A percentile compares a stretch with the other conserved stretches of the same genome.
phyloP scores from a whole-genome alignment of 2,113 vertebrate species.

The Percina caprodes region DNA sequence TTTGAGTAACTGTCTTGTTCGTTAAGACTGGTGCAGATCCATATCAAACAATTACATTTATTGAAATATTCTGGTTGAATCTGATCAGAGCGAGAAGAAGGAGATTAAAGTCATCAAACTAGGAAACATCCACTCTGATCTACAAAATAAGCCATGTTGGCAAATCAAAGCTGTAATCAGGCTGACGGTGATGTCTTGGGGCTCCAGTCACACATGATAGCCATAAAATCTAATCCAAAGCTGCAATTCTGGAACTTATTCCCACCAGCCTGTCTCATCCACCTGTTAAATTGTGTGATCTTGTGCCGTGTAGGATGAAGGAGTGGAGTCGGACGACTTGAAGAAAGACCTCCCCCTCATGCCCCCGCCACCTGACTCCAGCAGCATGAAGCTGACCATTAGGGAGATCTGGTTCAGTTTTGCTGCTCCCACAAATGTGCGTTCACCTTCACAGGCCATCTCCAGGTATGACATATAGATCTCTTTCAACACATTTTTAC shows the following conservation, averaged over 20 bases:
- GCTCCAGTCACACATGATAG: background rate
- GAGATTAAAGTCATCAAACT: background rate
- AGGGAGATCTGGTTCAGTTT: conserved; percentile 99
- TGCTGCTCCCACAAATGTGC: conserved; percentile 96
- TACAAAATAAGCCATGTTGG: background rate
- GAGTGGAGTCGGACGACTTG: conserved; percentile 97
- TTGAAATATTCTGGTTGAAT: background rate
- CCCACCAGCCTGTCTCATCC: background rate
- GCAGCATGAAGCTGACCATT: conserved; percentile 98
- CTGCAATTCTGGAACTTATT: background rate
- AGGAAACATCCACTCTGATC: background rate
- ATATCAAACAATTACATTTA: background rate
- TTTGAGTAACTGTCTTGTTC: background rate
- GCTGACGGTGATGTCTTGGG: background rate
- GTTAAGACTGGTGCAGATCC: background rate
- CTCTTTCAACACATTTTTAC: background rate
- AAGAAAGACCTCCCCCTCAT: conserved; percentile 97
- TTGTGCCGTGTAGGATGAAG: conserved; percentile 91
- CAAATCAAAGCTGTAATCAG: background rate
- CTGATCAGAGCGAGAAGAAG: background rate
- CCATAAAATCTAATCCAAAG: background rate
- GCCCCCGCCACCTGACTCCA: conserved; percentile 97
- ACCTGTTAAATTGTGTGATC: background rate
- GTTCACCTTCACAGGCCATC: conserved; percentile 90
- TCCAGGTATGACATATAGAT: conserved; percentile 85